A percentile compares a stretch with the other conserved stretches of the same genome.
phyloP scores from a whole-genome alignment of 2,797 vertebrate genomes.

The Okamejei kenojei region DNA sequence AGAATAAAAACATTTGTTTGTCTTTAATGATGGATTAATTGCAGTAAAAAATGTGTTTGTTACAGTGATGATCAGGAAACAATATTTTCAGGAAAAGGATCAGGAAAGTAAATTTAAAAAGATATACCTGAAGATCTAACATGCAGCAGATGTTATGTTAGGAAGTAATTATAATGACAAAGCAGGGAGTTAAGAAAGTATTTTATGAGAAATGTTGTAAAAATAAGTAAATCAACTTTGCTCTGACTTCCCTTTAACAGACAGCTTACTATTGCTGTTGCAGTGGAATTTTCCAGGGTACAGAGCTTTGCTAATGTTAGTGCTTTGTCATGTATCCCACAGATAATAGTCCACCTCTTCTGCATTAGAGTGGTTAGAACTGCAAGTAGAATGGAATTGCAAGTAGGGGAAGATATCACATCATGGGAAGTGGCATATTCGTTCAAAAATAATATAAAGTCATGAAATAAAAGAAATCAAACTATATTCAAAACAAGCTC shows the following conservation, averaged over 20 bases:
- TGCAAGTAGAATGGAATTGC: background rate
- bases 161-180: background rate
- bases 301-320: background rate
- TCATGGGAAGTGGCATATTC: background rate
- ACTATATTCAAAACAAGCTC: background rate
- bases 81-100: no score
- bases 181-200: background rate
- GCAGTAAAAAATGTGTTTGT: background rate
- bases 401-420: background rate
- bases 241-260: background rate
- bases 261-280: constrained; percentile 16
- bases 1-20: background rate
- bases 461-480: background rate
- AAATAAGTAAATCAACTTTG: background rate
- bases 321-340: background rate
- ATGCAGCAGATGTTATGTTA: background rate
- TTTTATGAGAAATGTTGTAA: background rate
- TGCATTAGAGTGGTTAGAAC: background rate
- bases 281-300: background rate
- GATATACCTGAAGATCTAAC: background rate
- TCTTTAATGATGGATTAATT: background rate
- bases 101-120: background rate
- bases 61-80: background rate
- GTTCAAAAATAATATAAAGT: background rate
- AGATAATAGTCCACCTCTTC: background rate